Evolutionary conservation across 2,888 invertebrate genomes (phyloP).

Genomic region (Argynnis bischoffii): DNA sequence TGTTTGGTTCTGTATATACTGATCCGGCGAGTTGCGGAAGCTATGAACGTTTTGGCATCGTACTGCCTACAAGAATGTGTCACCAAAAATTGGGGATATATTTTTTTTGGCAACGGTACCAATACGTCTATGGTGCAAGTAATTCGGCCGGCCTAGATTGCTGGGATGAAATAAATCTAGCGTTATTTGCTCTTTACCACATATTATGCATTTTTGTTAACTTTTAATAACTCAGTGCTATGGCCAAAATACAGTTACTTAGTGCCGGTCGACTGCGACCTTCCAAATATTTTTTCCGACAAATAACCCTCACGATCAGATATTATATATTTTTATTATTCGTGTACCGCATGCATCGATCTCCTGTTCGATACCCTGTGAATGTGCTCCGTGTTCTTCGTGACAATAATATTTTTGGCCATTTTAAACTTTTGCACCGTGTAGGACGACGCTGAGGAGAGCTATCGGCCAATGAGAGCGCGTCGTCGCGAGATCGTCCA

Average conservation of each 20-base stretch:
- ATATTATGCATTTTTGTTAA: slow-evolving; percentile 37
- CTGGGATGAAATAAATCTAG: slow-evolving; percentile 49
- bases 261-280: slow-evolving; percentile 60
- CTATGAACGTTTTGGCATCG: slow-evolving; percentile 26
- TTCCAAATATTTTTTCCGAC: slow-evolving; percentile 64
- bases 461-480: slow-evolving; percentile 46
- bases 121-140: slow-evolving; percentile 27
- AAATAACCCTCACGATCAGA: slow-evolving; percentile 57
- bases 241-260: slow-evolving; percentile 43
- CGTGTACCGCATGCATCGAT: slow-evolving; percentile 68
- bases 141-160: slow-evolving; percentile 41
- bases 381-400: slow-evolving; percentile 67
- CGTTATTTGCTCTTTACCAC: slow-evolving; percentile 40
- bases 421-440: slow-evolving; percentile 47
- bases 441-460: slow-evolving; percentile 43
- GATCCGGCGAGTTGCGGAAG: slow-evolving; percentile 44
- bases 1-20: slow-evolving; percentile 60
- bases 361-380: slow-evolving; percentile 62
- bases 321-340: slow-evolving; percentile 52
- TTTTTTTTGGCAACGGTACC: slow-evolving; percentile 12
- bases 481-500: slow-evolving; percentile 35
- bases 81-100: background rate
- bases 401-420: slow-evolving; percentile 49
- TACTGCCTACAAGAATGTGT: background rate
- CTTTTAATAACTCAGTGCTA: slow-evolving; percentile 40